phyloP scores from a whole-genome alignment of 1,140 invertebrate genomes.

The Patella vulgata region DNA sequence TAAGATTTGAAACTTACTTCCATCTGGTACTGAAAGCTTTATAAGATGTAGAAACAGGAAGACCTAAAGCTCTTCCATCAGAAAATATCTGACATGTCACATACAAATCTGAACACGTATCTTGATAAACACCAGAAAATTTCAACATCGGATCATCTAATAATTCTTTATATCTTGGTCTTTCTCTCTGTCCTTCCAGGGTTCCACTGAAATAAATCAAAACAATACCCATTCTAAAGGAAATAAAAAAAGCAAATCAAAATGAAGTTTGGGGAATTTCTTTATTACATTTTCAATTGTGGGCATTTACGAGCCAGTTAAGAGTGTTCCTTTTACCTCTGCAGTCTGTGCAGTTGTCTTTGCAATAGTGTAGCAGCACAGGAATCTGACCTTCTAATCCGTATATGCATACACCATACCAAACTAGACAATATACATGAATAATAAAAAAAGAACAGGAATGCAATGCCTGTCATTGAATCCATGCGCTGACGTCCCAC shows the following conservation, averaged over 20 bases:
- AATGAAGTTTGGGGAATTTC: too few species aligned
- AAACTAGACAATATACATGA: too few species aligned
- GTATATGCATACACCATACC: too few species aligned
- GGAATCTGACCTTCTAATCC: too few species aligned
- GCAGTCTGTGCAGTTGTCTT: not conserved
- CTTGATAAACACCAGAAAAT: slow-evolving; percentile 87
- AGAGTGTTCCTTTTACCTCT: too few species aligned
- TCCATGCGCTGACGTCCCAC: too few species aligned
- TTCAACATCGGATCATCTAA: slow-evolving; percentile 88
- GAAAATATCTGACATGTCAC: slow-evolving; percentile 89
- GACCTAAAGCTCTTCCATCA: slow-evolving; percentile 82
- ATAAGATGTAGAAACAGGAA: slow-evolving; percentile 91
- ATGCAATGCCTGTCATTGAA: too few species aligned
- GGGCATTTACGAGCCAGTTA: too few species aligned
- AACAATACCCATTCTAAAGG: not conserved
- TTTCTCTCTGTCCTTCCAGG: slow-evolving; percentile 87
- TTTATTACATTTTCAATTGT: too few species aligned
- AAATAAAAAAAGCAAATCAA: not conserved
- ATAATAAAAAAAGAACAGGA: too few species aligned
- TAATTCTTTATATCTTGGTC: slow-evolving; percentile 88
- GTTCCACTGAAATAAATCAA: slow-evolving; percentile 78
- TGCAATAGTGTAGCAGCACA: not conserved
- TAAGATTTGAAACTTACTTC: slow-evolving; percentile 85
- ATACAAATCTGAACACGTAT: slow-evolving; percentile 83
- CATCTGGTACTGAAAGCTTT: slow-evolving; percentile 92